Base-by-base conservation (phyloP, 2,113 vertebrate species). In the Cyphomyrus plagiostoma region DNA sequence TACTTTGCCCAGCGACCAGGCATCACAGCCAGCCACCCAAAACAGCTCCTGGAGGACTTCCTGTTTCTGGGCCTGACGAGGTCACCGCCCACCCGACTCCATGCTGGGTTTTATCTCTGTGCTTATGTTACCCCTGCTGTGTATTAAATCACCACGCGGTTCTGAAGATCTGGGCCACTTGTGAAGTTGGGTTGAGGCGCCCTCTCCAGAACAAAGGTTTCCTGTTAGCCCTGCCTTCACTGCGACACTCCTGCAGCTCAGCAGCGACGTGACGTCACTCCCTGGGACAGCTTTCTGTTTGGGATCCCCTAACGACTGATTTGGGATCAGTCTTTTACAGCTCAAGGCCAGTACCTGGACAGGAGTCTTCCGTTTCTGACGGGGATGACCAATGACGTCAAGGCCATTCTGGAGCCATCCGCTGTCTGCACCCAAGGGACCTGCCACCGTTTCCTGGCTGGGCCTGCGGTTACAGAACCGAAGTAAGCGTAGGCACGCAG, bases 301-400 rank as follows among this genome's bases (percentile, higher is more conserved):
- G 62, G n/a, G n/a, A 66, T 66, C 1, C 58, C 58, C n/a, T 26
- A 26, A 9, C 9, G 3, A 66, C 58, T 62, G 23, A 9, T n/a
- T 3, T 26, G 62, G 10, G n/a, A 8, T 42, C 74, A 17, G 15
- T 42, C 74, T 8, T 5, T 19, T 80, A 80, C n/a, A 80, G 74
- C 74, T 80, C 5, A 39, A 19, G 74, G 48, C 45, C 30, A 90
- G 42, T 90, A 96, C 96, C 95, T 96, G 92, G 96, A 94, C 74
- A 95, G 92, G 0, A 91, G 92, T 92, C 93, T 92, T 84, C 93
- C 92, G 0, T 94, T 94, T 53, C 94, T 95, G 30, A 93, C 90
- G n/a, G 92, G 94, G 90, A 96, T 66, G 53, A 93, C 82, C 70
- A n/a, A 0, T 80, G 89, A 88, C 11, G 90, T 90, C 15, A 92